Percentiles rank a stretch among this genome's conserved stretches.
These are phyloP conservation scores for Macaria notata DNA, from an alignment of 2,888 invertebrate species.

Conservation along the genomic window DNA sequence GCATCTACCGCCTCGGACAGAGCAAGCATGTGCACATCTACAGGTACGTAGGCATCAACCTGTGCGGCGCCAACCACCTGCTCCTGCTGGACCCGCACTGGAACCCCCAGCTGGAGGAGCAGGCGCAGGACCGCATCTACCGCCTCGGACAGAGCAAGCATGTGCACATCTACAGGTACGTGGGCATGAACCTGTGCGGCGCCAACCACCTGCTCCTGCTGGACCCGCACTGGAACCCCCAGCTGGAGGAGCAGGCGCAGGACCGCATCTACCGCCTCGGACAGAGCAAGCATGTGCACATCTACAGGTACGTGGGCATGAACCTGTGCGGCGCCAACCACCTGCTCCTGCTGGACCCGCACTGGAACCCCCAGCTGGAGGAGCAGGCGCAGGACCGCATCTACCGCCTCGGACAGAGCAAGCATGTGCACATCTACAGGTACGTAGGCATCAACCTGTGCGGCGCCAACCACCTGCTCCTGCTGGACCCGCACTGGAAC, in stretches of 20 bases:
- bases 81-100: conserved; percentile 96
- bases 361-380: conserved; percentile 99
- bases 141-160: conserved; percentile 92
- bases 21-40: conserved; percentile 87
- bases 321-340: conserved; percentile 91
- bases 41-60: conserved; percentile 15
- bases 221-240: conserved; percentile 99
- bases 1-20: conserved; percentile 96
- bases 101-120: conserved; percentile 98
- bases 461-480: conserved; percentile 94
- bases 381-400: conserved; percentile 97
- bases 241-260: conserved; percentile 96
- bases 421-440: conserved; percentile 85
- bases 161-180: conserved; percentile 83
- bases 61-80: conserved; percentile 93
- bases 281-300: conserved; percentile 89
- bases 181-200: conserved; percentile 84
- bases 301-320: conserved; percentile 65
- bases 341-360: conserved; percentile 93
- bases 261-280: conserved; percentile 97
- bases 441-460: conserved; percentile 54
- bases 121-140: conserved; percentile 97
- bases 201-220: conserved; percentile 95
- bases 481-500: conserved; percentile 98
- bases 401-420: conserved; percentile 94